Base-by-base conservation (phyloP, 2,888 invertebrate species). In the Zele albiditarsus region DNA sequence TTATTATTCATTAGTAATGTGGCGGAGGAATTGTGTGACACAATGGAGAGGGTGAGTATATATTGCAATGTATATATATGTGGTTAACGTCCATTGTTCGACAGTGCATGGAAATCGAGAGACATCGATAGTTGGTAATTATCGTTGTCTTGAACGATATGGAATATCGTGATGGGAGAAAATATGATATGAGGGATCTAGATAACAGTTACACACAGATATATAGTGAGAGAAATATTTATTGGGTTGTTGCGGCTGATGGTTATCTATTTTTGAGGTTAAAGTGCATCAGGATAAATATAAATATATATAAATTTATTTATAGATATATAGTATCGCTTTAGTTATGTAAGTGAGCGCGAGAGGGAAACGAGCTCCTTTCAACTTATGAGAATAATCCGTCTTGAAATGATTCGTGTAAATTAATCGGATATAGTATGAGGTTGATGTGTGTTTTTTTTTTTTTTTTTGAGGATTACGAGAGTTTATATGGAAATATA, bases 341-440 rank as follows among this genome's bases (percentile, higher is more conserved):
- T 53, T 20, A 5, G 23, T 49, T 57, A 16, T 23, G 33, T n/a
- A 58, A 73, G 76, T 76, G 73, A 75, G 76, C 71, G 77, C 4
- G 62, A 74, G 60, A 60, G 72, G 70, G 73, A 73, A 76, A 78
- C 75, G 79, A 78, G 79, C 78, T 76, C 63, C 67, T 76, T 77
- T 78, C 58, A 71, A 69, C 25, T 33, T 27, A 67, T 28, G 23
- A 46, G 20, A 69, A 68, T 66, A 74, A 76, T 78, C 76, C 75
- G 58, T 63, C 70, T 68, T 73, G 75, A 77, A 57, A 70, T 49
- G 65, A 74, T 65, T 65, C 23, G 65, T 60, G 71, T 66, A 67
- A 75, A 75, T 75, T 75, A 71, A 75, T 75, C 66, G 60, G 6
- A 53, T 23, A 20, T 8, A 53, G 0, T n/a, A 6, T 0, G 14